Conservation (phyloP, 2,888 invertebrate species). For the Meiosimyza platycephala region DNA sequence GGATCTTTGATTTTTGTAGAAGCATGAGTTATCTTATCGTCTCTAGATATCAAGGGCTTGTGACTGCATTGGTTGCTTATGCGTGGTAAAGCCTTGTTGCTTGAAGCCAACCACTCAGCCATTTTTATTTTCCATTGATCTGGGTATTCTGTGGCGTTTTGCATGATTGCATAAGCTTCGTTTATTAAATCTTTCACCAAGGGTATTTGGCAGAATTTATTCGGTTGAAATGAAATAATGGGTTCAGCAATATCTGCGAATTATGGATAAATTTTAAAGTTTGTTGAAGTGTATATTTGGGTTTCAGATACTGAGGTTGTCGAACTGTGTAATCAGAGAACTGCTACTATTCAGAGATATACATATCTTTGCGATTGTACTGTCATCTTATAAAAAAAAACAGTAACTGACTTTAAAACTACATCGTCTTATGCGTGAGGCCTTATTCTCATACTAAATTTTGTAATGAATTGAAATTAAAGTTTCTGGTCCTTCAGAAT, state of each 20-base stretch:
- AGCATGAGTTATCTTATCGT: slow-evolving; percentile 47
- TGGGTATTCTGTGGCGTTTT: slow-evolving; percentile 45
- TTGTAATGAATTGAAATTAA: too few species aligned
- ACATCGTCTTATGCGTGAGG: too few species aligned
- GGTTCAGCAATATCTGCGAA: slow-evolving; percentile 81
- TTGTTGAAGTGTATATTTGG: not conserved
- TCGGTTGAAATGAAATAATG: slow-evolving; percentile 66
- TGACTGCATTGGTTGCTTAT: slow-evolving; percentile 53
- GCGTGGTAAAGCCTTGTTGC: slow-evolving; percentile 51
- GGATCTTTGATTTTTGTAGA: slow-evolving; percentile 39
- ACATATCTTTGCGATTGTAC: too few species aligned
- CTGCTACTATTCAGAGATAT: too few species aligned
- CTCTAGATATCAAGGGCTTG: slow-evolving; percentile 31
- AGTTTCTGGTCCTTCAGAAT: too few species aligned
- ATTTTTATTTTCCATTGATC: slow-evolving; percentile 54
- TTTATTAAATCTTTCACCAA: slow-evolving; percentile 50
- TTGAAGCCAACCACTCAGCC: slow-evolving; percentile 51
- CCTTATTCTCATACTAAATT: too few species aligned
- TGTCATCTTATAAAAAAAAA: too few species aligned
- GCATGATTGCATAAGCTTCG: slow-evolving; percentile 52
- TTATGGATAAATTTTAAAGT: not conserved
- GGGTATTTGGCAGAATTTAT: slow-evolving; percentile 50
- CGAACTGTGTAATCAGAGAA: too few species aligned
- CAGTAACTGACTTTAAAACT: too few species aligned
- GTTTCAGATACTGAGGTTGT: too few species aligned